Evolutionary conservation across 1,140 invertebrate species (phyloP), one percentile per base, ranked within the genome.

Genomic region (Propsilocerus akamusi): DNA sequence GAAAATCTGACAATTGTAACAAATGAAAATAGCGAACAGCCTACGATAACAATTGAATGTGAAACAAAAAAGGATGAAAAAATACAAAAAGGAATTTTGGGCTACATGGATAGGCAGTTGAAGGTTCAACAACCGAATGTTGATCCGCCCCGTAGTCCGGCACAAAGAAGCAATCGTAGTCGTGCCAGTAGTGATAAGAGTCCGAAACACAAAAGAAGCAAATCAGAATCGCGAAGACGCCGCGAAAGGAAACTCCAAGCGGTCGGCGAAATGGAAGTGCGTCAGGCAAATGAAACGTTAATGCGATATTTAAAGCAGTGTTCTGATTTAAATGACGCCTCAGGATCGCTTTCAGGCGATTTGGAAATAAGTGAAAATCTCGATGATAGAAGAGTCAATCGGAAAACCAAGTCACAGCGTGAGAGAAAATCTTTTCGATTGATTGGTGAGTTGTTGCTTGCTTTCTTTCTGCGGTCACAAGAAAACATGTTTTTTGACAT

Each of bases 281-380:
- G 63, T 8, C 63, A 65, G 53, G 63, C 63, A 1, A 65, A 65
- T 49, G 63, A 65, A 47, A 65, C 63, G 0, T 49, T 65, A 20
- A 65, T 65, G 63, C 58, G 63, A 8, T 65, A 65, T 52, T 55
- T 65, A 17, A 65, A 65, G 26, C 63, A 65, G 25, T 65, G 63
- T 53, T 62, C 63, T 11, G 63, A 65, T 25, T 62, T 65, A 60
- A 62, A 65, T 48, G 63, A 65, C 47, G 63, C 63, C 22, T 65
- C 63, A 7, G 34, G 34, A 4, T 41, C 34, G 17, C 47, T 65
- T 5, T 65, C 63, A 10, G 63, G 63, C 23, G 63, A 65, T 25
- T 52, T 65, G 32, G 63, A 65, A 53, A 65, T 65, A 48, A 63
- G 64, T 58, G 61, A 65, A 47, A 65, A 58, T 41, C 52, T 56